These are phyloP conservation scores for Echiichthys vipera DNA, from an alignment of 2,797 vertebrate species.

Conservation along the genomic window DNA sequence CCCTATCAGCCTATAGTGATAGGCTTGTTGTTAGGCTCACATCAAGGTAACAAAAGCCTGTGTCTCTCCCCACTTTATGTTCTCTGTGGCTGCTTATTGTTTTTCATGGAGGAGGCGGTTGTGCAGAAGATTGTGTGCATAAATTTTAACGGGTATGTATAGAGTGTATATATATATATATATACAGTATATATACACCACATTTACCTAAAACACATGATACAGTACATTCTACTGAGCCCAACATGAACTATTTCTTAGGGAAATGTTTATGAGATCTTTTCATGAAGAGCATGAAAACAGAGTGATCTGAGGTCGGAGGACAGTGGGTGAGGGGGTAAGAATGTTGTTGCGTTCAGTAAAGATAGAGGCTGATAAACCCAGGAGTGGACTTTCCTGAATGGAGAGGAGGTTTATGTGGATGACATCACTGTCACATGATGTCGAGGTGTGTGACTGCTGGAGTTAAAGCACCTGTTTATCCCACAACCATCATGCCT, in stretches of 20 bases:
- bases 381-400: slow-evolving; percentile 40
- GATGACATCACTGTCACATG: slow-evolving; percentile 58
- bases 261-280: not conserved
- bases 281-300: not conserved
- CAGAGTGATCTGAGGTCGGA: not conserved
- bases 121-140: not conserved
- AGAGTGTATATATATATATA: too few relatives aligned
- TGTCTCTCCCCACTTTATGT: not conserved
- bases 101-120: not conserved
- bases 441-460: slow-evolving; percentile 25
- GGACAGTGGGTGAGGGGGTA: slow-evolving; percentile 50
- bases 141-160: not conserved
- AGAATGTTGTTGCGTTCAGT: slow-evolving; percentile 24
- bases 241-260: not conserved
- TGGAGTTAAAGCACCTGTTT: not conserved
- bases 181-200: too few relatives aligned
- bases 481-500: not conserved
- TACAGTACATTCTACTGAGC: not conserved
- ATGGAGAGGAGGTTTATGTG: not conserved
- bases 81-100: not conserved
- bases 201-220: not conserved
- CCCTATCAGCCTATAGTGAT: not conserved
- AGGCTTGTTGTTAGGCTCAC: not conserved
- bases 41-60: not conserved
- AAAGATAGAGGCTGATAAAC: slow-evolving; percentile 17